Conservation (phyloP, 2,113 vertebrate genomes). For the Rutilus rutilus region DNA sequence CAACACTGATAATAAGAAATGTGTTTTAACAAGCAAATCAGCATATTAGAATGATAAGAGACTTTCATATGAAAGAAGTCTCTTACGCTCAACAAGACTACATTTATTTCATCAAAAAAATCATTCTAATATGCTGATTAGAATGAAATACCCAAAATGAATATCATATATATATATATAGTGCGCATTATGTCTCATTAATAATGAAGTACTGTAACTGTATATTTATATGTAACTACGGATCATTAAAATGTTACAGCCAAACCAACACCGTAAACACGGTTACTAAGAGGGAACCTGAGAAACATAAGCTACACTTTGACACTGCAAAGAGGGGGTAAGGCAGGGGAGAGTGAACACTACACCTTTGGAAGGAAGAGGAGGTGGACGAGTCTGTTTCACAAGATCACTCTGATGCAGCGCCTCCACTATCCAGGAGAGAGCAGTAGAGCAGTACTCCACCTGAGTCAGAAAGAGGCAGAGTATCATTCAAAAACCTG, state of each 20-base stretch:
- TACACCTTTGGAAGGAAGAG: constrained; percentile 64
- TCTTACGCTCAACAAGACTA: too few relatives aligned
- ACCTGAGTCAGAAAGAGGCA: constrained; percentile 66
- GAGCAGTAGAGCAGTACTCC: constrained; percentile 79
- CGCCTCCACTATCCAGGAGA: constrained; percentile 81
- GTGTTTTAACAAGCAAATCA: too few relatives aligned
- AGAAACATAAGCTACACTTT: constrained; percentile 63
- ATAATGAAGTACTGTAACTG: background rate
- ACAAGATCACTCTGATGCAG: constrained; percentile 74
- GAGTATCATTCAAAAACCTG: background rate
- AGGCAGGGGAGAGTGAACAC: background rate
- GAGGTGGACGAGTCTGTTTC: constrained; percentile 63
- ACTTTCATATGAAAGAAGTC: too few relatives aligned
- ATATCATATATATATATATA: too few relatives aligned
- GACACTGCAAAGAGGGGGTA: constrained; percentile 21
- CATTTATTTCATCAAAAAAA: too few relatives aligned
- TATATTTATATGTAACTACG: background rate
- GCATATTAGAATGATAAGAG: too few relatives aligned
- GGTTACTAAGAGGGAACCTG: constrained; percentile 20
- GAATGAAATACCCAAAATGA: too few relatives aligned
- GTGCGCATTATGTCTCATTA: background rate
- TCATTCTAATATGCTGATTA: too few relatives aligned
- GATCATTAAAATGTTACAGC: constrained; percentile 10
- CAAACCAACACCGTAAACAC: constrained; percentile 22
- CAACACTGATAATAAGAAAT: too few relatives aligned